These are phyloP conservation scores for Orius insidiosus DNA, from an alignment of 1,140 invertebrate genomes.

Conservation along the genomic window DNA sequence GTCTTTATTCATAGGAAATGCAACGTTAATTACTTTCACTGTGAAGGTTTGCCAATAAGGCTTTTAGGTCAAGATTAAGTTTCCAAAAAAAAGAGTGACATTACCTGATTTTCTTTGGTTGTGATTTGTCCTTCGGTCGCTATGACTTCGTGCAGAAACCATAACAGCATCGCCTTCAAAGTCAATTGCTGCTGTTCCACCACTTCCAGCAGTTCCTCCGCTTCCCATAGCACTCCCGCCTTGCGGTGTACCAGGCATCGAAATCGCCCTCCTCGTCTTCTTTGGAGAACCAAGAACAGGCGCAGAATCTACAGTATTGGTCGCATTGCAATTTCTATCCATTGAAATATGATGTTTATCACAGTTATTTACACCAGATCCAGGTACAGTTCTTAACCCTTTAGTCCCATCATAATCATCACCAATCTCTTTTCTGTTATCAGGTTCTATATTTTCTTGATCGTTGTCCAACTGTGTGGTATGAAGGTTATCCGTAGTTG, in stretches of 20 bases:
- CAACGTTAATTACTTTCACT: no score
- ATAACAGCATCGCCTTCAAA: constrained; percentile 34
- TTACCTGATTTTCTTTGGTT: constrained; percentile 20
- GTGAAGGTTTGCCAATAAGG: no score
- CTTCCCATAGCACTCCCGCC: constrained; percentile 20
- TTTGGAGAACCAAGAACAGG: constrained; percentile 31
- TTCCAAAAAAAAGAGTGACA: constrained; percentile 1
- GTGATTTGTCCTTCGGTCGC: constrained; percentile 22
- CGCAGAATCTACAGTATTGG: constrained; percentile 24
- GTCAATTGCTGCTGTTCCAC: constrained; percentile 26
- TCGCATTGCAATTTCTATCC: constrained; percentile 59
- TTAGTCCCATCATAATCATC: constrained; percentile 15
- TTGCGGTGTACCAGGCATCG: constrained; percentile 28
- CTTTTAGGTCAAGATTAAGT: constrained; percentile 19
- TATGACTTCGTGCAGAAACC: constrained; percentile 30
- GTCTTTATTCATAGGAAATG: no score
- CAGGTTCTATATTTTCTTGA: constrained; percentile 55
- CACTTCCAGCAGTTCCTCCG: constrained; percentile 21
- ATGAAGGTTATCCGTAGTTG: constrained; percentile 28
- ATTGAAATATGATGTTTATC: constrained; percentile 24
- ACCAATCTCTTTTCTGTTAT: constrained; percentile 33
- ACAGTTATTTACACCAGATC: constrained; percentile 7
- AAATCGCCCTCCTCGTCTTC: constrained; percentile 31
- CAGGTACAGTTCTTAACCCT: constrained; percentile 5
- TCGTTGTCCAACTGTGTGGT: constrained; percentile 35